Evolutionary conservation across 2,797 vertebrate genomes (phyloP).

Genomic region (Pipistrellus nathusii): DNA sequence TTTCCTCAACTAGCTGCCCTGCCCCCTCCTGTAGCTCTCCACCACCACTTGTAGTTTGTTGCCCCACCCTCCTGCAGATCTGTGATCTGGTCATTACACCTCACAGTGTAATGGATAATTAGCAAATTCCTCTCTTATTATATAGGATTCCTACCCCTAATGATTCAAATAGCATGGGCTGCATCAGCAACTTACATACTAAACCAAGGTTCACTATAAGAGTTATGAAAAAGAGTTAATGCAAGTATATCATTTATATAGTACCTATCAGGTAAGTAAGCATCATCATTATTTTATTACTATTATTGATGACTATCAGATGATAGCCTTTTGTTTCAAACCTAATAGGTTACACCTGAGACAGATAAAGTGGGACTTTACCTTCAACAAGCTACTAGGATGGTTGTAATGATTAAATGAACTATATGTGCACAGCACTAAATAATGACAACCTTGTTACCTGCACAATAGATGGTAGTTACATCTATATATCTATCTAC

Average conservation of each 20-base stretch:
- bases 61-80: too few relatives aligned
- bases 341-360: neutral
- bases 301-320: conserved; percentile 13
- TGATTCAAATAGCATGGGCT: neutral
- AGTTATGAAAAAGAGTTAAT: conserved; percentile 28
- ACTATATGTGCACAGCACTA: neutral
- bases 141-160: neutral
- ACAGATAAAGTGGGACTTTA: neutral
- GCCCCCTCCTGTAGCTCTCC: too few relatives aligned
- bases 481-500: neutral
- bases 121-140: too few relatives aligned
- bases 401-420: conserved; percentile 26
- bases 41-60: too few relatives aligned
- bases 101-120: too few relatives aligned
- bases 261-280: neutral
- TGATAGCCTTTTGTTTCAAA: conserved; percentile 47
- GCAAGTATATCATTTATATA: neutral
- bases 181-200: conserved; percentile 7
- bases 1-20: too few relatives aligned
- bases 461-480: neutral
- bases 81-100: too few relatives aligned
- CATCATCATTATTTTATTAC: conserved; percentile 18
- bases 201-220: conserved; percentile 23
- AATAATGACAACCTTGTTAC: conserved; percentile 37
- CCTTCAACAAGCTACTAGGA: neutral